Conservation (phyloP, 2,888 invertebrate genomes). For the Halocaridina rubra region DNA sequence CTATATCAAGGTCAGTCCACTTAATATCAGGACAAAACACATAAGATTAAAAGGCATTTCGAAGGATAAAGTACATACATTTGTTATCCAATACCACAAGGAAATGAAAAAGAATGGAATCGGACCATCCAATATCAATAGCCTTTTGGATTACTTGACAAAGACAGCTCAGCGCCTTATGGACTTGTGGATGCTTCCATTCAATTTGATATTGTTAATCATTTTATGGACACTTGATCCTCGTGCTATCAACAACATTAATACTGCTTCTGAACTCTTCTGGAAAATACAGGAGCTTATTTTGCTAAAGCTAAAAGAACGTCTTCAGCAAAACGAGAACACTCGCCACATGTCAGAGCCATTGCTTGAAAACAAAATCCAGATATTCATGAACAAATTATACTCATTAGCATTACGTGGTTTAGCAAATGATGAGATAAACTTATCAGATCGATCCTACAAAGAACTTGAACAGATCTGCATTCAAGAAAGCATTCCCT, state of each 20-base stretch:
- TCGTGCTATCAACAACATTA: background rate
- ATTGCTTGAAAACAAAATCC: background rate
- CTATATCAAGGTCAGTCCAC: background rate
- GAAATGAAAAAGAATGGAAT: background rate
- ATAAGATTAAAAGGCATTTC: constrained; percentile 7
- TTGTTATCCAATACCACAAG: background rate
- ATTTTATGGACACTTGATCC: constrained; percentile 1
- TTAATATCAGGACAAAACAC: background rate
- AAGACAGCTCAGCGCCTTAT: background rate
- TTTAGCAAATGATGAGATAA: background rate
- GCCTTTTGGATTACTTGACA: background rate
- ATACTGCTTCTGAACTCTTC: background rate
- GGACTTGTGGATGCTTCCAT: constrained; percentile 14
- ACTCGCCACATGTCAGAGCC: background rate
- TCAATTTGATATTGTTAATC: constrained; percentile 17
- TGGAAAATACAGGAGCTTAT: constrained; percentile 1
- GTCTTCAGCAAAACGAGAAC: background rate
- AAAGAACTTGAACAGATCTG: background rate
- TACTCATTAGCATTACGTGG: constrained; percentile 6
- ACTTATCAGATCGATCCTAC: background rate
- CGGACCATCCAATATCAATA: background rate
- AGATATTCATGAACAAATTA: background rate
- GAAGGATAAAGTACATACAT: background rate
- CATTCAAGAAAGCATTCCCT: background rate
- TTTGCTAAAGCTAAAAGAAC: background rate